A percentile compares a stretch with the other conserved stretches of the same genome.
These are phyloP conservation scores for Drosophila kuntzei DNA, from an alignment of 2,888 invertebrate species.

Conservation along the genomic window DNA sequence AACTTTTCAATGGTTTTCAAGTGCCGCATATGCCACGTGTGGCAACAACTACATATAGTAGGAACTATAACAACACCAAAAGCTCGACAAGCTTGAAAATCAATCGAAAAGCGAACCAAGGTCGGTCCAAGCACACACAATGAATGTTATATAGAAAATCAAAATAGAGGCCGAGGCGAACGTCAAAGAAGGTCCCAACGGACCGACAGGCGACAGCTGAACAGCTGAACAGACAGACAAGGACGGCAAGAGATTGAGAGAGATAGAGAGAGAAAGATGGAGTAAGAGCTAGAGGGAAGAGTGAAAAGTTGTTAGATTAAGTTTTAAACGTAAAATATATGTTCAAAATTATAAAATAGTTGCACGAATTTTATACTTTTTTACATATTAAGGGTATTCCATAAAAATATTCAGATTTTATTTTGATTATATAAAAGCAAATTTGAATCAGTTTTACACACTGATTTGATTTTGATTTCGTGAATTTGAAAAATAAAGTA, in stretches of 20 bases:
- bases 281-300: neutral
- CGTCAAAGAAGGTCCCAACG: slow-evolving; percentile 20
- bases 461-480: no score
- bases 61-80: slow-evolving; percentile 22
- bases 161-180: slow-evolving; percentile 4
- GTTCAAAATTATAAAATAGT: no score
- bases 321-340: no score
- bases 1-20: slow-evolving; percentile 23
- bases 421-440: no score
- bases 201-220: slow-evolving; percentile 26
- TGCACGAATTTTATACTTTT: no score
- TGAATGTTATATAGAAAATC: slow-evolving; percentile 13
- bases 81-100: slow-evolving; percentile 24
- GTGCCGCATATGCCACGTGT: slow-evolving; percentile 32
- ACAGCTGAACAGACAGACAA: slow-evolving; percentile 24
- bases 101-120: slow-evolving; percentile 38
- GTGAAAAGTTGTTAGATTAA: no score
- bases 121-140: slow-evolving; percentile 22
- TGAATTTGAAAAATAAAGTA: no score
- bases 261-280: neutral
- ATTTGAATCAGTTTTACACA: no score
- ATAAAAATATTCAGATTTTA: no score
- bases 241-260: slow-evolving; percentile 7
- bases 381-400: no score
- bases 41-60: neutral